Evolutionary conservation across 2,888 invertebrate genomes (phyloP).

Genomic region (Chymomyza fuscimana): DNA sequence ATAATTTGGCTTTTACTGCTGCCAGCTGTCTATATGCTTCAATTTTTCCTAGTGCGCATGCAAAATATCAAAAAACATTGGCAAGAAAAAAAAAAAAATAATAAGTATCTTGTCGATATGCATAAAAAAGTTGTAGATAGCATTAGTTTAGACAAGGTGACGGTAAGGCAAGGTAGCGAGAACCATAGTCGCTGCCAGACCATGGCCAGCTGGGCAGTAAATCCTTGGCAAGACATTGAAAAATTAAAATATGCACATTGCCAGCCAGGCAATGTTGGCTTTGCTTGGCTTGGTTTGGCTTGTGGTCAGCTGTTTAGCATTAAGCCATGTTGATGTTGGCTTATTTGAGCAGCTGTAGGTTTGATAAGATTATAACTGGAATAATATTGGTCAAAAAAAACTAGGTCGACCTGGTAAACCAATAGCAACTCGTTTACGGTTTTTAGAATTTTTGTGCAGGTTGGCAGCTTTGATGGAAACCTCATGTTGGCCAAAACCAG

Average conservation of each 20-base stretch:
- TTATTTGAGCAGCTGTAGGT: background rate
- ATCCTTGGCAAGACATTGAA: conserved; percentile 62
- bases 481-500: background rate
- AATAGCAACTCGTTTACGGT: background rate
- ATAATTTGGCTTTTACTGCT: conserved; percentile 46
- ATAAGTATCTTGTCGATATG: conserved; percentile 54
- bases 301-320: conserved; percentile 67
- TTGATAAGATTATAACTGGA: background rate
- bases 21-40: conserved; percentile 30
- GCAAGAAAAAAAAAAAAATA: background rate
- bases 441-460: background rate
- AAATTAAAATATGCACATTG: conserved; percentile 58
- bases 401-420: background rate
- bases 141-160: conserved; percentile 59
- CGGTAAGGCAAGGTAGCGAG: conserved; percentile 6
- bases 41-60: conserved; percentile 24
- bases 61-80: conserved; percentile 55
- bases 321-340: conserved; percentile 33
- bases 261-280: conserved; percentile 41
- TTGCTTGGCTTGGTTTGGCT: conserved; percentile 7
- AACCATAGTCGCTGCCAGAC: background rate
- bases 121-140: conserved; percentile 64
- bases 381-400: background rate
- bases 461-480: background rate
- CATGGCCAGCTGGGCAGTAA: conserved; percentile 31